Evolutionary conservation across 2,797 vertebrate genomes (phyloP).

Genomic region (Coregonus suidteri): DNA sequence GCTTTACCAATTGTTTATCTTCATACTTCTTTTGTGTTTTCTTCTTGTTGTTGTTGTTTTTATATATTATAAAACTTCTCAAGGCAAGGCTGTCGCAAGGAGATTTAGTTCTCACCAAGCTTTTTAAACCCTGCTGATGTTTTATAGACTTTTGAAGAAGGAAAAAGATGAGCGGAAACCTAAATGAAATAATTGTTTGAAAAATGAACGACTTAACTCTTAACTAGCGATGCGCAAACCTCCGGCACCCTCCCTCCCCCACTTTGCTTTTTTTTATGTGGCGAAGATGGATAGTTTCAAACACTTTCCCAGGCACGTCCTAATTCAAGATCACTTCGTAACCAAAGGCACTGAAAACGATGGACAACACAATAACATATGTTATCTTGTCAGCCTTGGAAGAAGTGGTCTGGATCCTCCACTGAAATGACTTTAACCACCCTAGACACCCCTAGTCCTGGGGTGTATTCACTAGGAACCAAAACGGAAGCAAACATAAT

Average conservation of each 20-base stretch:
- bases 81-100: constrained; percentile 54
- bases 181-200: constrained; percentile 59
- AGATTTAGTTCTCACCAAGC: constrained; percentile 58
- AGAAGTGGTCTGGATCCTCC: constrained; percentile 27
- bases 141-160: constrained; percentile 64
- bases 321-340: constrained; percentile 8
- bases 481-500: neutral
- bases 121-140: constrained; percentile 59
- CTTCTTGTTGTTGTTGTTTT: constrained; percentile 51
- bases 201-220: constrained; percentile 50
- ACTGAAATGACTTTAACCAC: constrained; percentile 23
- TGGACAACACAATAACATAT: neutral
- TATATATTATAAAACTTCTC: constrained; percentile 65
- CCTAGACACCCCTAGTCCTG: constrained; percentile 9
- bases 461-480: neutral
- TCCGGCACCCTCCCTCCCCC: constrained; percentile 12
- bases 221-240: constrained; percentile 52
- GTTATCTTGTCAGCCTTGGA: constrained; percentile 17
- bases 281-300: constrained; percentile 41
- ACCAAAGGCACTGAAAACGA: constrained; percentile 36
- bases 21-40: constrained; percentile 24
- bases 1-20: constrained; percentile 53
- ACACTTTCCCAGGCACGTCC: constrained; percentile 48
- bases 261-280: constrained; percentile 21
- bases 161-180: constrained; percentile 29